Base-by-base conservation (phyloP, 2,113 vertebrate genomes). In the Mesembrinibis cayennensis region DNA sequence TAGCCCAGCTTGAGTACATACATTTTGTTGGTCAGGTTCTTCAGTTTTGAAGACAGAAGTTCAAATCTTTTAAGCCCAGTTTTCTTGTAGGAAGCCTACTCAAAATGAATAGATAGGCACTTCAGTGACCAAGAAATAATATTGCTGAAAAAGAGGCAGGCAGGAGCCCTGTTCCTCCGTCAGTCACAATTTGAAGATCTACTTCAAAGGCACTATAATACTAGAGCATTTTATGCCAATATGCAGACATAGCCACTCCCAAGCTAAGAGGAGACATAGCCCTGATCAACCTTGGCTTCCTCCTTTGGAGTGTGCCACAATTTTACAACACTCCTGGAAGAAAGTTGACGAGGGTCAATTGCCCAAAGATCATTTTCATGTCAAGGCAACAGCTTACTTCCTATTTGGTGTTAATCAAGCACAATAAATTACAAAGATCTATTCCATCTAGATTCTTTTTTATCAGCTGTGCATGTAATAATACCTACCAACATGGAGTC, bases 401-500 rank as follows among this genome's bases (percentile, higher is more conserved):
- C 36, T 84, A 5, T 17, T 67, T 63, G 20, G 3, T 80, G 8
- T 27, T 63, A 36, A 29, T 87, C 11, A 91, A 61, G 63, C 72
- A 23, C 10, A 86, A 26, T 30, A 76, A 80, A 56, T 2, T 36
- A 12, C 22, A 47, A 55, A 82, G 11, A 16, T 8, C 20, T 72
- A 2, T 53, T 58, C 23, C 22, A 9, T 12, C 29, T 55, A 36
- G 30, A 44, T 44, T 30, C 5, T 53, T 87, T 76, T 69, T 22
- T 38, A 16, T 29, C 7, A n/a, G 7, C 71, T 86, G 6, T 44
- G 3, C 4, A 3, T 16, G 17, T n/a, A 89, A 77, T 32, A 32
- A 36, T 32, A 36, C 1, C 0, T 56, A 66, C 10, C 34, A 10
- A 2, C 16, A 56, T 2, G 2, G 23, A 69, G 29, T 8, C 4